These are phyloP conservation scores for Danio choprae DNA, from an alignment of 2,797 vertebrate species.

Conservation along the genomic window DNA sequence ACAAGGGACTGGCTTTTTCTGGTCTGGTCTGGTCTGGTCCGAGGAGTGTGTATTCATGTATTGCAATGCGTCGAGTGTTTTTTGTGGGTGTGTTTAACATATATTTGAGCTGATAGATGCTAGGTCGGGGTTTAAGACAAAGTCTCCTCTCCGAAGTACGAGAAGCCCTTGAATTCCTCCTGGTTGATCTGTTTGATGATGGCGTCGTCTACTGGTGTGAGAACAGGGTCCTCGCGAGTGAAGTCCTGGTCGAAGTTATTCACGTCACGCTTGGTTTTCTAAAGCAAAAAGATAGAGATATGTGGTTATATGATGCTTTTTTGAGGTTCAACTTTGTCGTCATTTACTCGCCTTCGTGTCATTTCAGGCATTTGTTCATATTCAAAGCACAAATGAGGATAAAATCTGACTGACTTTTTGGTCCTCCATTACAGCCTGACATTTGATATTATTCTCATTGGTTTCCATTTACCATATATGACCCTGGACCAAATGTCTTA, in stretches of 20 bases:
- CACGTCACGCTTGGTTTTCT: slow-evolving; percentile 99
- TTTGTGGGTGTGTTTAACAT: slow-evolving; percentile 24
- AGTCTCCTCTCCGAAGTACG: slow-evolving; percentile 95
- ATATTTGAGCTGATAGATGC: slow-evolving; percentile 40
- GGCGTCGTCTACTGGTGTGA: slow-evolving; percentile 95
- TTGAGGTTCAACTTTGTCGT: neutral
- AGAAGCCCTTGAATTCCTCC: slow-evolving; percentile 99
- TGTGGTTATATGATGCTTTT: neutral
- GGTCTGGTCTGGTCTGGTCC: slow-evolving; percentile 68
- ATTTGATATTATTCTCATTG: no score
- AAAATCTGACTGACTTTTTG: neutral
- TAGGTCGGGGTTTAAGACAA: slow-evolving; percentile 81
- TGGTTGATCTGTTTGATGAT: slow-evolving; percentile 99
- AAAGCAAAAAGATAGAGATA: slow-evolving; percentile 51
- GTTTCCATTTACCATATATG: no score
- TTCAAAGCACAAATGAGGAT: neutral
- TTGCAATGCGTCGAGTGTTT: slow-evolving; percentile 41
- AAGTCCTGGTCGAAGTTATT: slow-evolving; percentile 99
- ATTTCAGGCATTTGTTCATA: neutral
- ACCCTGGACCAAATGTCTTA: no score
- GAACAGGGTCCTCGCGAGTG: slow-evolving; percentile 95
- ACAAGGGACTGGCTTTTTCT: slow-evolving; percentile 49
- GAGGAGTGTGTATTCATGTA: slow-evolving; percentile 57
- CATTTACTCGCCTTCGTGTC: neutral
- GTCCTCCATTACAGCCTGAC: neutral